A percentile compares a stretch with the other conserved stretches of the same genome.
These are phyloP conservation scores for Platycheirus albimanus DNA, from an alignment of 2,888 invertebrate species.

Conservation along the genomic window DNA sequence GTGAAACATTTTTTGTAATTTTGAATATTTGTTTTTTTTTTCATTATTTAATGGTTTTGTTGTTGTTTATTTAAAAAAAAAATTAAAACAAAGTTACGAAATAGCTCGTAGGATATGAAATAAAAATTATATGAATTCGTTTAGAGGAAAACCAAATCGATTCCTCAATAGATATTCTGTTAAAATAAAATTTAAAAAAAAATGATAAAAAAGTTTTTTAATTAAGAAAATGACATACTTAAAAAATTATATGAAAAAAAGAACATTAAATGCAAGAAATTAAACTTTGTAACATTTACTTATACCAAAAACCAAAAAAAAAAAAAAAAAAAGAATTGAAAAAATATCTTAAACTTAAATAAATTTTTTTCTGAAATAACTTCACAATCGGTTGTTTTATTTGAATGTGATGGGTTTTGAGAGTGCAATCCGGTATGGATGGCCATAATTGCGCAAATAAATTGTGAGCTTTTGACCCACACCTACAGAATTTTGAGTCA, in stretches of 20 bases:
- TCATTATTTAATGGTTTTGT: conserved; percentile 19
- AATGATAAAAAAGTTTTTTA: conserved; percentile 56
- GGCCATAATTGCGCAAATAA: no score
- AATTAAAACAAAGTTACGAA: conserved; percentile 55
- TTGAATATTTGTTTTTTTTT: conserved; percentile 3
- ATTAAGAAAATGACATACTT: conserved; percentile 75
- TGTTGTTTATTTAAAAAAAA: conserved; percentile 37
- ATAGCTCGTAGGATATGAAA: conserved; percentile 66
- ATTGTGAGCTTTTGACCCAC: no score
- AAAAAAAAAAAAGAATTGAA: conserved; percentile 70
- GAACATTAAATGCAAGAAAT: conserved; percentile 73
- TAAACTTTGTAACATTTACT: conserved; percentile 76
- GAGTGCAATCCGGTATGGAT: no score
- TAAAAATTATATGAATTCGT: conserved; percentile 60
- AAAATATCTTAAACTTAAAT: conserved; percentile 77
- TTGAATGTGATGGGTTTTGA: neutral
- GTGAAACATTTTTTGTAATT: conserved; percentile 64
- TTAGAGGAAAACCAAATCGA: conserved; percentile 39
- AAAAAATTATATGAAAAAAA: conserved; percentile 59
- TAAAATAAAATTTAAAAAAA: conserved; percentile 69
- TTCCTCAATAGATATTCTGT: conserved; percentile 72
- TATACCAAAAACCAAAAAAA: conserved; percentile 64
- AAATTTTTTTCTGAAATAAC: conserved; percentile 81
- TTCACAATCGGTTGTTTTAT: conserved; percentile 60
- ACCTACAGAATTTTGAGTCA: no score